Conservation (phyloP, 2,113 vertebrate genomes). For the Toxotes jaculatrix region DNA sequence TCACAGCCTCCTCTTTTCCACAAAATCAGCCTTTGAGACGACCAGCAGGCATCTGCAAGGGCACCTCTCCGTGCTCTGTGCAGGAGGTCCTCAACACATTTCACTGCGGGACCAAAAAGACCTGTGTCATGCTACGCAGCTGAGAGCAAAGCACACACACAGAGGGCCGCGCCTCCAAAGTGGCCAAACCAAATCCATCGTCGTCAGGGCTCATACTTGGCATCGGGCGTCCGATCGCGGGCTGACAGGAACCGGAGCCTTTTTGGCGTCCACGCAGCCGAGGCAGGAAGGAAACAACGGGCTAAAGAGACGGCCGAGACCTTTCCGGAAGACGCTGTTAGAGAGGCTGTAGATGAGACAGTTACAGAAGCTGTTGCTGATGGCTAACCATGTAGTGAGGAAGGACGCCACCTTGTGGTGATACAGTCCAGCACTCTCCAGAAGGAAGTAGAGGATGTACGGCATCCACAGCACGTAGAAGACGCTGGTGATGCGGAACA, state of each 20-base stretch:
- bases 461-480: conserved; percentile 95
- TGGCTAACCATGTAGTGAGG: conserved; percentile 94
- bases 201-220: conserved; percentile 76
- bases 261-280: conserved; percentile 83
- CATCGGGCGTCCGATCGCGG: conserved; percentile 81
- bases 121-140: conserved; percentile 20
- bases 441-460: conserved; percentile 93
- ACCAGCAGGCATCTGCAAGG: conserved; percentile 4
- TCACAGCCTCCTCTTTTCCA: background rate
- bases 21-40: conserved; percentile 20
- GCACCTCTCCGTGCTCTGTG: background rate
- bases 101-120: conserved; percentile 33
- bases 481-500: conserved; percentile 94
- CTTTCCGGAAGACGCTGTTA: conserved; percentile 94
- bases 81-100: conserved; percentile 13
- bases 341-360: conserved; percentile 96
- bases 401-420: conserved; percentile 88
- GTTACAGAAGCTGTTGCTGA: conserved; percentile 97
- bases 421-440: conserved; percentile 90
- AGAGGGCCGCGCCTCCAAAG: background rate
- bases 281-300: conserved; percentile 86
- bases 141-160: conserved; percentile 23
- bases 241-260: conserved; percentile 79
- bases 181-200: background rate
- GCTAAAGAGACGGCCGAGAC: conserved; percentile 87